Evolutionary conservation across 1,140 invertebrate species (phyloP).

Genomic region (Epicauta chinensis): DNA sequence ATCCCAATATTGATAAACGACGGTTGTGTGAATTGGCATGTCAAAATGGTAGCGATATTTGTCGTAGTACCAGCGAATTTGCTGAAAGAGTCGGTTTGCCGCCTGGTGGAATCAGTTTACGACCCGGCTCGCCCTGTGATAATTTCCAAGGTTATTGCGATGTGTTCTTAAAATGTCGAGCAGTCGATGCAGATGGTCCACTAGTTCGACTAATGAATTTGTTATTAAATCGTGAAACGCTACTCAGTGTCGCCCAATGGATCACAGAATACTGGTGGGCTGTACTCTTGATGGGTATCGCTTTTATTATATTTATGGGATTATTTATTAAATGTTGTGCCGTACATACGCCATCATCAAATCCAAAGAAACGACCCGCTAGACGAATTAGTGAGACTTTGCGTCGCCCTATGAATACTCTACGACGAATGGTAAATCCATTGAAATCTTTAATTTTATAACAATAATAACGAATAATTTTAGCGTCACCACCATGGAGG

Average conservation of each 20-base stretch:
- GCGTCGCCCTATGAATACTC: constrained; percentile 79
- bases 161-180: constrained; percentile 95
- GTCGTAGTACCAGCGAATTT: constrained; percentile 81
- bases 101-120: constrained; percentile 77
- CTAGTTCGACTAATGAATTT: constrained; percentile 94
- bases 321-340: constrained; percentile 99
- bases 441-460: constrained; percentile 6
- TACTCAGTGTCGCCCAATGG: constrained; percentile 81
- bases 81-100: constrained; percentile 67
- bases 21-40: constrained; percentile 95
- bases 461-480: constrained; percentile 19
- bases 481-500: constrained; percentile 22
- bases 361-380: constrained; percentile 87
- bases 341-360: constrained; percentile 96
- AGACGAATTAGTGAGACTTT: constrained; percentile 81
- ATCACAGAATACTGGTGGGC: constrained; percentile 96
- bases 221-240: constrained; percentile 86
- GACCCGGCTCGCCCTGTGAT: constrained; percentile 95
- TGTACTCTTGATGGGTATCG: constrained; percentile 84
- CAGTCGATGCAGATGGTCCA: constrained; percentile 97
- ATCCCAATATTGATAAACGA: constrained; percentile 72
- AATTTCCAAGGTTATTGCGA: constrained; percentile 99
- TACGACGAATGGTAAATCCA: constrained; percentile 67
- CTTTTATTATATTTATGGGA: constrained; percentile 92
- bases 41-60: constrained; percentile 79